These are phyloP conservation scores for Odontomyia ornata DNA, from an alignment of 2,888 invertebrate species.

Conservation along the genomic window DNA sequence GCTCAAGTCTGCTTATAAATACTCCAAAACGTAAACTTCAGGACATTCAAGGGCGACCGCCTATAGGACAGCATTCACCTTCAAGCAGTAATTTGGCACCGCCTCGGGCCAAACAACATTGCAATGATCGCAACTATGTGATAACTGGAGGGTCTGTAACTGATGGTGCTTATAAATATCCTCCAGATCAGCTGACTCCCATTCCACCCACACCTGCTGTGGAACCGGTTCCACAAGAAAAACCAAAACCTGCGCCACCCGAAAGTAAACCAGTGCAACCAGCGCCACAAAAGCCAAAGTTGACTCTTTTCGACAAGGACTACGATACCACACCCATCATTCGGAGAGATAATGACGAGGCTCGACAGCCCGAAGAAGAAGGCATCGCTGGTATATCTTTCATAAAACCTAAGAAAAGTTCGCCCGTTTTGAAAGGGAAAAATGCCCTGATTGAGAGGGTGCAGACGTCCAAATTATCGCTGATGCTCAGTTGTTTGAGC, in stretches of 20 bases:
- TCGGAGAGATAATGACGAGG: slow-evolving; percentile 31
- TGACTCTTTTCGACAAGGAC: slow-evolving; percentile 60
- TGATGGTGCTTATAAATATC: slow-evolving; percentile 13
- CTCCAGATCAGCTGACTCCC: slow-evolving; percentile 37
- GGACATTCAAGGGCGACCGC: slow-evolving; percentile 27
- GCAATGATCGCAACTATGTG: slow-evolving; percentile 40
- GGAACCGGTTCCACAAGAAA: neutral
- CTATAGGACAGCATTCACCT: neutral
- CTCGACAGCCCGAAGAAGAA: slow-evolving; percentile 49
- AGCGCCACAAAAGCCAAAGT: slow-evolving; percentile 54
- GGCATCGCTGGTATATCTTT: slow-evolving; percentile 60
- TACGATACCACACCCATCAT: slow-evolving; percentile 49
- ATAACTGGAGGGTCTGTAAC: neutral
- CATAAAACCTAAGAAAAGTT: slow-evolving; percentile 60
- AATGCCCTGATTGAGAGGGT: slow-evolving; percentile 58
- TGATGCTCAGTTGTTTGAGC: slow-evolving; percentile 61
- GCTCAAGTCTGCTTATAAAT: slow-evolving; percentile 57
- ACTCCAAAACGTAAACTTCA: slow-evolving; percentile 52
- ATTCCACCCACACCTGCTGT: slow-evolving; percentile 39
- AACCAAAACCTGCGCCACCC: neutral
- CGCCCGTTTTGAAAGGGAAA: slow-evolving; percentile 50
- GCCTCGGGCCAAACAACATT: slow-evolving; percentile 45
- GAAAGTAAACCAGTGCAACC: neutral
- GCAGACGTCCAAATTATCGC: slow-evolving; percentile 60
- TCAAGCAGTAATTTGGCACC: slow-evolving; percentile 5